A percentile compares a stretch with the other conserved stretches of the same genome.
Evolutionary conservation across 64 coral and sea anemone genomes (phyloP).

Genomic region (Dendronephthya gigantea): DNA sequence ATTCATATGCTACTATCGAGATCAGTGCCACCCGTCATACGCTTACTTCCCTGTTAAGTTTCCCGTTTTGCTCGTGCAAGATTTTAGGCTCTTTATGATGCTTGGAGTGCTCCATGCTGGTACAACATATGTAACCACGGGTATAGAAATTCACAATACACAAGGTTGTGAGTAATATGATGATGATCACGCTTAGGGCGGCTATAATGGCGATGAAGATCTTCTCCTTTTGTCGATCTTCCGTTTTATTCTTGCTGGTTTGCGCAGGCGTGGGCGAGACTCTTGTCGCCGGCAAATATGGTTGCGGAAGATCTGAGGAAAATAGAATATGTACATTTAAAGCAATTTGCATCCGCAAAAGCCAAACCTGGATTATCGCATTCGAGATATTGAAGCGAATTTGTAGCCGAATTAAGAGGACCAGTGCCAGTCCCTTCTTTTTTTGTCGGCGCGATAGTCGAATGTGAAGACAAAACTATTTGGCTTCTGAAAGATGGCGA

Average conservation of each 20-base stretch:
- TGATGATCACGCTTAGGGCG: not conserved
- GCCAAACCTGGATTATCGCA: too few relatives aligned
- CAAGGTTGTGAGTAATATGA: not conserved
- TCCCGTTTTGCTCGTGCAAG: not conserved
- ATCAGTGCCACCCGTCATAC: not conserved
- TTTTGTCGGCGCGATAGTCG: too few relatives aligned
- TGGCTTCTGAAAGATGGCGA: too few relatives aligned
- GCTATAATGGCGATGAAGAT: not conserved
- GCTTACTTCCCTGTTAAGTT: not conserved
- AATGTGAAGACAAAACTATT: too few relatives aligned
- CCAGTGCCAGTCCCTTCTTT: too few relatives aligned
- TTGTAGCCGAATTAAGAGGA: too few relatives aligned
- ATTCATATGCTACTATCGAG: not conserved
- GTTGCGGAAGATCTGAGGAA: not conserved
- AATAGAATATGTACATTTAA: not conserved
- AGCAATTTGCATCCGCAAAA: too few relatives aligned
- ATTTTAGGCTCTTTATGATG: not conserved
- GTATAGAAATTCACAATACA: not conserved
- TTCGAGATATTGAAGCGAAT: too few relatives aligned
- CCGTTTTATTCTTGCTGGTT: not conserved
- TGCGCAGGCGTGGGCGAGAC: not conserved
- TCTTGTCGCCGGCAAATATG: not conserved
- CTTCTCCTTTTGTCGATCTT: not conserved
- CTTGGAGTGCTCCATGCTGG: not conserved
- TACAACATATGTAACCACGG: not conserved